Percentiles rank a stretch among this genome's conserved stretches.
Conservation (phyloP, 1,140 invertebrate species). For the Heliconius congener region DNA sequence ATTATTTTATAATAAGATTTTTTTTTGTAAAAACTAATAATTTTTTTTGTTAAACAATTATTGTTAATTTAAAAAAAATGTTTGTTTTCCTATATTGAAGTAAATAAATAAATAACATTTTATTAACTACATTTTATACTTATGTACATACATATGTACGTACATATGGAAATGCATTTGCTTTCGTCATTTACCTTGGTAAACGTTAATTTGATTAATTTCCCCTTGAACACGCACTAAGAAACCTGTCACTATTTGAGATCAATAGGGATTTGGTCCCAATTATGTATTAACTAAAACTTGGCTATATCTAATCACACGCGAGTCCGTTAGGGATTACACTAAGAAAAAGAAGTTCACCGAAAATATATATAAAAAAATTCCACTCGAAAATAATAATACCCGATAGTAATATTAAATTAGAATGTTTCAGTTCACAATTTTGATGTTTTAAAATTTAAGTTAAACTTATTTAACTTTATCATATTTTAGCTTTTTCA, state of each 20-base stretch:
- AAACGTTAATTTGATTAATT: constrained; percentile 76
- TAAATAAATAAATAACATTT: too few relatives aligned
- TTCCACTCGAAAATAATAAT: background rate
- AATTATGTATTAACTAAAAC: constrained; percentile 75
- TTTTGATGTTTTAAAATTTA: too few relatives aligned
- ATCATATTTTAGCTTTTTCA: too few relatives aligned
- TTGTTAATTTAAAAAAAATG: too few relatives aligned
- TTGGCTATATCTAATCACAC: constrained; percentile 60
- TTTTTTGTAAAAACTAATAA: too few relatives aligned
- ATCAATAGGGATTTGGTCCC: constrained; percentile 73
- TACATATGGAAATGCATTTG: constrained; percentile 32
- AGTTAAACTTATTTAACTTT: too few relatives aligned
- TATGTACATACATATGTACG: background rate
- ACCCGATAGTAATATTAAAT: background rate
- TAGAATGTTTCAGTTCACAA: too few relatives aligned
- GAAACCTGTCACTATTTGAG: constrained; percentile 59
- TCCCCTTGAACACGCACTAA: constrained; percentile 70
- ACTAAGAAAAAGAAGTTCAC: background rate
- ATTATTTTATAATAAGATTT: too few relatives aligned
- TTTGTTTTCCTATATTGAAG: too few relatives aligned
- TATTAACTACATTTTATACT: background rate
- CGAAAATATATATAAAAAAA: background rate
- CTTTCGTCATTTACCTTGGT: constrained; percentile 51
- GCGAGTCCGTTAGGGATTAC: constrained; percentile 46
- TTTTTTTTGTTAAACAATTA: too few relatives aligned